These are phyloP conservation scores for Rhizoglyphus robini DNA, from an alignment of 1,140 invertebrate species.

Conservation along the genomic window DNA sequence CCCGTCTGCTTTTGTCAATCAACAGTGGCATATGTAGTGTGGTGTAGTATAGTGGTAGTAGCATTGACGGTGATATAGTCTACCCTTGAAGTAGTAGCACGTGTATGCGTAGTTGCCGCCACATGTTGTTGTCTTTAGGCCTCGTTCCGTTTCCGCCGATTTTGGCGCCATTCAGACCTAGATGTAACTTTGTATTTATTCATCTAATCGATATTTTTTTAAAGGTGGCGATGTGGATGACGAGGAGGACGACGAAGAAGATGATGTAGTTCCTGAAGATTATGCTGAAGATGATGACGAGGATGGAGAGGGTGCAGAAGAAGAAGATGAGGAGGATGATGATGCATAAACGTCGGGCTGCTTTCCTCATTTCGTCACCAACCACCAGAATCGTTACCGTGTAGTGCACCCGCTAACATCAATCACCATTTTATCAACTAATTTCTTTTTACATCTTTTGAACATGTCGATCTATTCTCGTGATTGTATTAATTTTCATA, in stretches of 20 bases:
- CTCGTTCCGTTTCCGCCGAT: background rate
- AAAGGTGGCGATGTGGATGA: constrained; percentile 15
- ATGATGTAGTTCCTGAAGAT: constrained; percentile 16
- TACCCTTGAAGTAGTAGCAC: no score
- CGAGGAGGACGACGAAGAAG: constrained; percentile 18
- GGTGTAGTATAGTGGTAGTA: background rate
- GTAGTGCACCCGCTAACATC: background rate
- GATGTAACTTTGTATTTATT: no score
- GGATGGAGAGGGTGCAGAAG: constrained; percentile 8
- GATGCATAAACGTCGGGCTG: constrained; percentile 12
- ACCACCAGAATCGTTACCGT: background rate
- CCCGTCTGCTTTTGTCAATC: background rate
- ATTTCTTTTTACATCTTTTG: background rate
- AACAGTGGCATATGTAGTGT: background rate
- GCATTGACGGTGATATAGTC: no score
- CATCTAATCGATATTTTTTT: background rate
- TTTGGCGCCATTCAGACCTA: background rate
- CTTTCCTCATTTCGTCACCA: background rate
- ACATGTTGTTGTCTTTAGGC: background rate
- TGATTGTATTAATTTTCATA: background rate
- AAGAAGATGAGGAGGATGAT: constrained; percentile 17
- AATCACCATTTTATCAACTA: background rate
- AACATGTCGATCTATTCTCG: background rate
- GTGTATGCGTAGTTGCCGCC: background rate
- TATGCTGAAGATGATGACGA: constrained; percentile 17